phyloP scores from a whole-genome alignment of 2,797 vertebrate species.

The Macrochelys suwanniensis region DNA sequence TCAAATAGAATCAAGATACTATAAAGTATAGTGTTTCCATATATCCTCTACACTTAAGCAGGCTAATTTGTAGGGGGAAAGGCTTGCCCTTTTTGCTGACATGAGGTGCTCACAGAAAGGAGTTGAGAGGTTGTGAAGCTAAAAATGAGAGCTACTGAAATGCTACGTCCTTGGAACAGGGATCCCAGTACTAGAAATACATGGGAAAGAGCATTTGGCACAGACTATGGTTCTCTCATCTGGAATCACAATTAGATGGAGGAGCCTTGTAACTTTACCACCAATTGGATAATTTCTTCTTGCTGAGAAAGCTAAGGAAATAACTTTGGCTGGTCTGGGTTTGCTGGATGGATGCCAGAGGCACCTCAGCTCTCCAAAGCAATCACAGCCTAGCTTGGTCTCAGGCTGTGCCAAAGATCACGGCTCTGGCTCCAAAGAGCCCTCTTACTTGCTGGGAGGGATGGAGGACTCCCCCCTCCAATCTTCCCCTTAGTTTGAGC shows the following conservation, averaged over 20 bases:
- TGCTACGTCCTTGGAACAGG: background rate
- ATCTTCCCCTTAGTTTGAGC: background rate
- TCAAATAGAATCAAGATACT: background rate
- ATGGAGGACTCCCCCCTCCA: rapidly evolving
- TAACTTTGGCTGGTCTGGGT: background rate
- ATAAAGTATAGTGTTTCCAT: background rate
- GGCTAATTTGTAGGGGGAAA: background rate
- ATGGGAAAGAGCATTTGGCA: background rate
- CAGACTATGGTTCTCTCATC: background rate
- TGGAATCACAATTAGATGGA: slow-evolving; percentile 3
- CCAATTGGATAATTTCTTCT: slow-evolving; percentile 40
- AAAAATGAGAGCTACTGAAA: background rate
- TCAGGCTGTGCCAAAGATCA: background rate
- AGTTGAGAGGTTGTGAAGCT: background rate
- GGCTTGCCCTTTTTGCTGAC: slow-evolving; percentile 23
- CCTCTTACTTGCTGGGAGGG: rapidly evolving
- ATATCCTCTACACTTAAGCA: background rate
- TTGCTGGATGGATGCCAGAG: background rate
- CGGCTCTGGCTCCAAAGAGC: background rate
- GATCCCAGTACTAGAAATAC: background rate
- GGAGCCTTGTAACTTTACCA: slow-evolving; percentile 67
- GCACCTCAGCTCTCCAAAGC: background rate
- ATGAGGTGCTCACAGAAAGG: background rate
- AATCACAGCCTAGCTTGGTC: rapidly evolving
- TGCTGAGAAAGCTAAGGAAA: slow-evolving; percentile 52